These are phyloP conservation scores for Ceyx melanurus DNA, from an alignment of 2,113 vertebrate species.

Conservation along the genomic window DNA sequence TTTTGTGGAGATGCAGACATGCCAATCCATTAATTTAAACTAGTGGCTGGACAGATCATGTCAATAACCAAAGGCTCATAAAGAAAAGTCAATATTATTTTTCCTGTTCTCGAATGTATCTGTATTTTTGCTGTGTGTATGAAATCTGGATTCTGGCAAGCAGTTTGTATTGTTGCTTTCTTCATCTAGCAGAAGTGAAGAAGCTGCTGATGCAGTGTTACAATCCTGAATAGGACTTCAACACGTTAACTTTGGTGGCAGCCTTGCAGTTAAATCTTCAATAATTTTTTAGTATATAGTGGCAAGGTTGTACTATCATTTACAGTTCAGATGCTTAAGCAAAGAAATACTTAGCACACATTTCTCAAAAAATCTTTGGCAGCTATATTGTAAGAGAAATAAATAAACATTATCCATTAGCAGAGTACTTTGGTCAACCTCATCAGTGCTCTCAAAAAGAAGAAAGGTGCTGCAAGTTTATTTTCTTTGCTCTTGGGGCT, in stretches of 20 bases:
- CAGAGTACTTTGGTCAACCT: neutral
- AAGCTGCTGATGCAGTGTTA: neutral
- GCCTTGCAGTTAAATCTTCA: neutral
- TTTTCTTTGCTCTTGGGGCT: neutral
- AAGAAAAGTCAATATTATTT: neutral
- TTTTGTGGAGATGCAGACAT: neutral
- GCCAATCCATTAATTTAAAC: neutral
- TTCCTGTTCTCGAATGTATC: neutral
- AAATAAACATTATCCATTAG: neutral
- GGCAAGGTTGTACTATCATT: neutral
- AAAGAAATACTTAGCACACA: neutral
- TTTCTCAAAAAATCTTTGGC: neutral
- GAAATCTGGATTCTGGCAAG: neutral
- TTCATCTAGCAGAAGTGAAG: neutral
- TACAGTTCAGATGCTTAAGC: neutral
- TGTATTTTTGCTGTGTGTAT: neutral
- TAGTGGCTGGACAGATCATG: neutral
- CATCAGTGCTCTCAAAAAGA: neutral
- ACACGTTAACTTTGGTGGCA: neutral
- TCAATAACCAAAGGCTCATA: neutral
- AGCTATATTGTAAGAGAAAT: neutral
- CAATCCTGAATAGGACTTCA: too few relatives aligned
- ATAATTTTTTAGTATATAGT: neutral
- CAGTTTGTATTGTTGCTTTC: neutral
- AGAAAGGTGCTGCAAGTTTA: neutral